phyloP scores from a whole-genome alignment of 1,140 invertebrate species.

The Diabrotica virgifera region DNA sequence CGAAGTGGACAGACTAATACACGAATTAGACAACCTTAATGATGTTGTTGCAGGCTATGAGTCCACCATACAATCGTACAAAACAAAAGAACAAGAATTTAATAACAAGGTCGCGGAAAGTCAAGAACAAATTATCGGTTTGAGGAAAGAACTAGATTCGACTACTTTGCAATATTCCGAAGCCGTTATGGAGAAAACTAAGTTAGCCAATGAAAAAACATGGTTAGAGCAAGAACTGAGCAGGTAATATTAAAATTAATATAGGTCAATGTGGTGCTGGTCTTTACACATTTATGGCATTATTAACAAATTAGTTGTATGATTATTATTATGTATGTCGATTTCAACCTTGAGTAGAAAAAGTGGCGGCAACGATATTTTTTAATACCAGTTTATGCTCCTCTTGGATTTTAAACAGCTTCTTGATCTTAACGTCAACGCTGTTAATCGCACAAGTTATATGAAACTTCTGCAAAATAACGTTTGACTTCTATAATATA shows the following conservation, averaged over 20 bases:
- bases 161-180: conserved; percentile 57
- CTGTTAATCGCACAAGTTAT: too few species aligned
- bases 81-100: conserved; percentile 40
- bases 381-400: too few species aligned
- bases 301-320: too few species aligned
- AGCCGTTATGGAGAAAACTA: conserved; percentile 60
- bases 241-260: not conserved
- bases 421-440: too few species aligned
- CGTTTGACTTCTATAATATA: too few species aligned
- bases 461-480: too few species aligned
- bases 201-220: conserved; percentile 52
- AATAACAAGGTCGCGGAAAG: conserved; percentile 35
- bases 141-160: conserved; percentile 38
- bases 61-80: conserved; percentile 44
- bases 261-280: too few species aligned
- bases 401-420: too few species aligned
- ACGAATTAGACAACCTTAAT: conserved; percentile 37
- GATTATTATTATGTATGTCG: too few species aligned
- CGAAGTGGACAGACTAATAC: conserved; percentile 32
- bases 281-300: too few species aligned
- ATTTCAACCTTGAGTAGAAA: too few species aligned
- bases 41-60: conserved; percentile 38
- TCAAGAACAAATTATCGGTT: conserved; percentile 36
- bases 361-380: too few species aligned
- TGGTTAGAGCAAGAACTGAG: conserved; percentile 34